Base-by-base conservation (phyloP, 2,113 vertebrate genomes). In the Spermophilus dauricus region DNA sequence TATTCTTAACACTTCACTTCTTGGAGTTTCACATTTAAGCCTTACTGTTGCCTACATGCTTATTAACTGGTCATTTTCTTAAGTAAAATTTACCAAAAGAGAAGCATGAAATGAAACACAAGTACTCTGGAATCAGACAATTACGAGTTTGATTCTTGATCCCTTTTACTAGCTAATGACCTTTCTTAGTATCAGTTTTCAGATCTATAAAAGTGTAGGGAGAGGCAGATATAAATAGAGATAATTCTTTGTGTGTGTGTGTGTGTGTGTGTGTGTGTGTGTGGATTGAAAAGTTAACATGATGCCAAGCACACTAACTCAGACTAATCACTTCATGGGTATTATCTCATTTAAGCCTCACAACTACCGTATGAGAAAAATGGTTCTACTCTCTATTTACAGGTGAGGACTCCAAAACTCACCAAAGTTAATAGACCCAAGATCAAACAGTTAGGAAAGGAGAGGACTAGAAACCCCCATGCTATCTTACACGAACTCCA, bases 291-390 rank as follows among this genome's bases (percentile, higher is more conserved):
- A 73, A 39, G 11, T 75, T 89, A 69, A 45, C 17, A 0, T 69
- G 26, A 26, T 53, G 0, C 45, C 61, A 78, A 53, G 24, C 24
- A 80, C 51, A 72, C 34, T 24, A 73, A 94, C 16, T 76, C 7
- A 85, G 34, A 37, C 20, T 26, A 18, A 80, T 5, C 72, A 22
- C 67, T 80, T 86, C 30, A 8, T 86, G 1, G 63, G 5, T 51
- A 51, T 78, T 65, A 61, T 22, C 0, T 97, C 85, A 37, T 53
- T 90, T 90, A 87, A 97, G 87, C 53, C 22, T 80, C 48, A n/a
- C 14, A 81, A 39, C 6, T 58, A 17, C 39, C 56, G 22, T 24
- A 14, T 22, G 30, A 63, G 24, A 51, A 77, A 82, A 89, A 39
- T 69, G 8, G 7, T 34, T 94, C 91, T 90, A 48, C 20, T 24